Conservation (phyloP, 2,888 invertebrate species). For the Auanema sp. region DNA sequence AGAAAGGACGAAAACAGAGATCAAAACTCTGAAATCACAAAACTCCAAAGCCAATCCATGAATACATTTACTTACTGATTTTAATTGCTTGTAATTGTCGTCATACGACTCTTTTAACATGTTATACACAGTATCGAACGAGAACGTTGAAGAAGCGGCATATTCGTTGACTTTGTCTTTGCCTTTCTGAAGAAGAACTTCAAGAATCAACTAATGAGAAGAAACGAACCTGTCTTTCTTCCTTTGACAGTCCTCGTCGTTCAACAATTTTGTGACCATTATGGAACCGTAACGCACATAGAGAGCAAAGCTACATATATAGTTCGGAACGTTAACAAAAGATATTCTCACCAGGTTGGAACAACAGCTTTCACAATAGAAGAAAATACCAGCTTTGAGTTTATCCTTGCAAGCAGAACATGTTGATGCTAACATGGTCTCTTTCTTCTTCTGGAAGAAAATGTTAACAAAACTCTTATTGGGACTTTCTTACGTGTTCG, state of each 20-base stretch:
- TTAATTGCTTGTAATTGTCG: neutral
- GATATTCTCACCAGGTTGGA: neutral
- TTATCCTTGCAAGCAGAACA: neutral
- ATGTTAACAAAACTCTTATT: neutral
- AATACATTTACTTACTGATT: neutral
- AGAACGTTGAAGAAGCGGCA: no score
- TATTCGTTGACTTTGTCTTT: neutral
- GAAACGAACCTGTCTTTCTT: slow-evolving; percentile 11
- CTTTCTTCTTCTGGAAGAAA: neutral
- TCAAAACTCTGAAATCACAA: no score
- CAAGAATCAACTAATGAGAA: neutral
- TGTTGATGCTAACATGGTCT: neutral
- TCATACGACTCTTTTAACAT: neutral
- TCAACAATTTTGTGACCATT: slow-evolving; percentile 34
- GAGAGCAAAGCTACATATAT: slow-evolving; percentile 22
- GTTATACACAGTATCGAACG: neutral
- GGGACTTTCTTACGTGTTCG: neutral
- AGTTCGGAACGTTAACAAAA: neutral
- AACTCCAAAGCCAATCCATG: no score
- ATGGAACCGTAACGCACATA: slow-evolving; percentile 35
- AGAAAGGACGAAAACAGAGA: no score
- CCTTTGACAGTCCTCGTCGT: slow-evolving; percentile 18
- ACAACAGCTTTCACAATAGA: neutral
- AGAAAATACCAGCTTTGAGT: neutral
- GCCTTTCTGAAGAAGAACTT: neutral